A percentile compares a stretch with the other conserved stretches of the same genome.
These are phyloP conservation scores for Pammene aurita DNA, from an alignment of 2,888 invertebrate species.

Conservation along the genomic window DNA sequence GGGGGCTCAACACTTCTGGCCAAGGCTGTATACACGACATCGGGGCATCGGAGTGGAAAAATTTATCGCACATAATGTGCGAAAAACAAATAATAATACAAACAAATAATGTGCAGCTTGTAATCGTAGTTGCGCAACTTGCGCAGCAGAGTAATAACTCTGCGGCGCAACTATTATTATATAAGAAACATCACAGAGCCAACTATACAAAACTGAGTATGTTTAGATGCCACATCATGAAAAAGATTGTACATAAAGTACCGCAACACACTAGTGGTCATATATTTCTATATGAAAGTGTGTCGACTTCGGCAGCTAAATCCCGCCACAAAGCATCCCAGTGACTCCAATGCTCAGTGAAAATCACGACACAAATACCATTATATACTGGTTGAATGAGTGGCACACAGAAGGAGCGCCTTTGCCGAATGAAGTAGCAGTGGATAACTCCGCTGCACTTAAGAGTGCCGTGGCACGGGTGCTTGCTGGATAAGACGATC, in stretches of 20 bases:
- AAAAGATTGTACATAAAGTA: background rate
- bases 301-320: background rate
- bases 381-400: slow-evolving; percentile 10
- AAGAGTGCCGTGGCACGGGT: background rate
- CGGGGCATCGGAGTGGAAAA: too few relatives aligned
- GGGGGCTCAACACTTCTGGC: too few relatives aligned
- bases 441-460: too few relatives aligned
- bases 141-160: too few relatives aligned
- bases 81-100: too few relatives aligned
- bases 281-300: background rate
- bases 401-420: slow-evolving; percentile 4
- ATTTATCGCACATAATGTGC: too few relatives aligned
- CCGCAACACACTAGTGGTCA: background rate
- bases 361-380: background rate
- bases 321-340: background rate
- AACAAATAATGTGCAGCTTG: too few relatives aligned
- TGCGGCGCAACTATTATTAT: background rate
- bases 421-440: slow-evolving; percentile 5
- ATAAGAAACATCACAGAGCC: background rate
- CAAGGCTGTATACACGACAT: too few relatives aligned
- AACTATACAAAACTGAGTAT: background rate
- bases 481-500: background rate
- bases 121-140: too few relatives aligned
- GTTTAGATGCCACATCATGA: background rate
- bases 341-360: background rate